phyloP scores from a whole-genome alignment of 2,888 invertebrate species.

The Parascotia fuliginaria region DNA sequence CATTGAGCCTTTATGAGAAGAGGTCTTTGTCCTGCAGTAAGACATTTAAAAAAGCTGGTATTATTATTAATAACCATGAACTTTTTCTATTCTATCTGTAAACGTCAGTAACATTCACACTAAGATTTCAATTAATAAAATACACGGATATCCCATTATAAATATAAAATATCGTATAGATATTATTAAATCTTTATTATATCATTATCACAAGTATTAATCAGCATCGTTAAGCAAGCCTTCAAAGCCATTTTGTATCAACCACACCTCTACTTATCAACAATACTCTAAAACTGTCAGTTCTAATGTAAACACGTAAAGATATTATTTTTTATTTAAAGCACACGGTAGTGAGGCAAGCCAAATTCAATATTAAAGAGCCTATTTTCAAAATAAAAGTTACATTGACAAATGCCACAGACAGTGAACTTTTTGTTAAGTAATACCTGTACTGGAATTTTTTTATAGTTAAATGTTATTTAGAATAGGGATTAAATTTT shows the following conservation, averaged over 20 bases:
- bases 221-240: constrained; percentile 34
- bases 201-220: constrained; percentile 31
- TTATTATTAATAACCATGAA: no score
- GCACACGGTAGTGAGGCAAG: not conserved
- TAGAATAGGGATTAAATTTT: no score
- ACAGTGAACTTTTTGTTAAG: no score
- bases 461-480: no score
- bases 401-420: no score
- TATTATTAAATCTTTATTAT: constrained; percentile 38
- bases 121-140: not conserved
- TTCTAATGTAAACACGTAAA: constrained; percentile 38
- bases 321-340: constrained; percentile 15
- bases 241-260: constrained; percentile 22
- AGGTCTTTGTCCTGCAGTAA: no score
- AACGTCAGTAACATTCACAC: no score
- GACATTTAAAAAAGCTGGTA: no score
- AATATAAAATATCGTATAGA: constrained; percentile 24
- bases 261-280: constrained; percentile 24
- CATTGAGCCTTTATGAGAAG: no score
- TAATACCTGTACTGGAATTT: no score
- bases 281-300: constrained; percentile 32
- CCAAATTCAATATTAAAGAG: constrained; percentile 7
- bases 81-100: no score
- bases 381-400: no score
- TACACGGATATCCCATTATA: constrained; percentile 9